Percentiles rank a stretch among this genome's conserved stretches.
Evolutionary conservation across 1,140 invertebrate genomes (phyloP).

Genomic region (Dreissena polymorpha): DNA sequence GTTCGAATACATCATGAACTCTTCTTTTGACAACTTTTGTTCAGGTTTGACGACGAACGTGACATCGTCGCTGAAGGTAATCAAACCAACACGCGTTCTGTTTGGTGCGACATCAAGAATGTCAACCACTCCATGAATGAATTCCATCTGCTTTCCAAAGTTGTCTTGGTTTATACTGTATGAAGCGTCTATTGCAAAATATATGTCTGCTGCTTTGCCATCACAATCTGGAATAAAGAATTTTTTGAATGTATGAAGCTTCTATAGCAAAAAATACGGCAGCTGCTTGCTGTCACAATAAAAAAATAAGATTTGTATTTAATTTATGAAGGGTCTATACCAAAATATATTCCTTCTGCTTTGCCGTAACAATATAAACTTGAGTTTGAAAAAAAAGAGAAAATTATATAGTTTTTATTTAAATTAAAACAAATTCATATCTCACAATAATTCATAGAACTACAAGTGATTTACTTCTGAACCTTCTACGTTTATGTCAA

Average conservation of each 20-base stretch:
- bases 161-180: constrained; percentile 70
- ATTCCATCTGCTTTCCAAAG: constrained; percentile 67
- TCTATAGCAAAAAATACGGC: no score
- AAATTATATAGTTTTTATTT: no score
- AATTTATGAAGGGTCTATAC: no score
- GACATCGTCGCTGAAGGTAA: constrained; percentile 63
- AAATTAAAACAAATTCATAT: no score
- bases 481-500: no score
- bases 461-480: no score
- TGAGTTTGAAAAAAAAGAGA: no score
- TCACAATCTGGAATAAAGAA: constrained; percentile 65
- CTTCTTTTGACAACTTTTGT: constrained; percentile 26
- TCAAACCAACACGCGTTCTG: constrained; percentile 68
- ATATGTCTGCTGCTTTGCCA: constrained; percentile 73
- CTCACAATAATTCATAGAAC: background rate
- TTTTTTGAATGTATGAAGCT: no score
- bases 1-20: constrained; percentile 44
- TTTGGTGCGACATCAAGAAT: constrained; percentile 64
- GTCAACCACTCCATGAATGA: constrained; percentile 66
- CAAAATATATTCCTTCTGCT: no score
- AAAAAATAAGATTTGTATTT: no score
- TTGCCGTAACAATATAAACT: no score
- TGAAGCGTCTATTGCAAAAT: constrained; percentile 73
- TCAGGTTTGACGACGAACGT: constrained; percentile 58
- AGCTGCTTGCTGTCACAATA: background rate